Percentiles rank a stretch among this genome's conserved stretches.
These are phyloP conservation scores for Phrynocephalus vlangalii DNA, from an alignment of 2,797 vertebrate genomes.

Conservation along the genomic window DNA sequence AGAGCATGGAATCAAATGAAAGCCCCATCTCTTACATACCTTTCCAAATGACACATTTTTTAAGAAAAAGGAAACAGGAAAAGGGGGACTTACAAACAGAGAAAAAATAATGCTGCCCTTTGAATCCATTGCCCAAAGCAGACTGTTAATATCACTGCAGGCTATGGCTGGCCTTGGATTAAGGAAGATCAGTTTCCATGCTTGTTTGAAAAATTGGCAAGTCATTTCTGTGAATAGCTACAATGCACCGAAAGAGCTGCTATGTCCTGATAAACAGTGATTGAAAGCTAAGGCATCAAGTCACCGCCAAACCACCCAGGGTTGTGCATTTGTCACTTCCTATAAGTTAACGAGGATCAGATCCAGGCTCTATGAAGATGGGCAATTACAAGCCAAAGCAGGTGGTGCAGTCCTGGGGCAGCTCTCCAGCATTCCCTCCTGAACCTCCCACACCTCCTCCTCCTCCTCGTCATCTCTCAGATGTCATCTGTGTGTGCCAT, in stretches of 20 bases:
- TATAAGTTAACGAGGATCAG: constrained; percentile 63
- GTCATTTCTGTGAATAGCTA: constrained; percentile 46
- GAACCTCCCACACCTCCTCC: background rate
- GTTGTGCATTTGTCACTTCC: constrained; percentile 68
- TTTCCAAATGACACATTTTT: background rate
- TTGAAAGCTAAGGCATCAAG: constrained; percentile 67
- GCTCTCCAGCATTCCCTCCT: background rate
- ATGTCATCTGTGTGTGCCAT: background rate
- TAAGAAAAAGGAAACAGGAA: background rate
- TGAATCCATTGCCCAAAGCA: constrained; percentile 12
- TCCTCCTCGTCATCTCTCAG: too few relatives aligned
- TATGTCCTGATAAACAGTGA: constrained; percentile 71
- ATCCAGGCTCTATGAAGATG: constrained; percentile 36
- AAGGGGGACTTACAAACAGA: background rate
- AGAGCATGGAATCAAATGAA: background rate
- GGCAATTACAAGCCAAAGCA: constrained; percentile 49
- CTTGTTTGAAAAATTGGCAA: constrained; percentile 66
- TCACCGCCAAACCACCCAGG: constrained; percentile 49
- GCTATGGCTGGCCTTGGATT: constrained; percentile 37
- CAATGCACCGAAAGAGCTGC: constrained; percentile 66
- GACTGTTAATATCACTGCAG: background rate
- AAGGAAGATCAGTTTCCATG: constrained; percentile 62
- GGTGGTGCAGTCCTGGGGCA: background rate
- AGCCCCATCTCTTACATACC: background rate
- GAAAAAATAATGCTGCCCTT: background rate